Evolutionary conservation across 2,888 invertebrate species (phyloP).

Genomic region (Fragum fragum): DNA sequence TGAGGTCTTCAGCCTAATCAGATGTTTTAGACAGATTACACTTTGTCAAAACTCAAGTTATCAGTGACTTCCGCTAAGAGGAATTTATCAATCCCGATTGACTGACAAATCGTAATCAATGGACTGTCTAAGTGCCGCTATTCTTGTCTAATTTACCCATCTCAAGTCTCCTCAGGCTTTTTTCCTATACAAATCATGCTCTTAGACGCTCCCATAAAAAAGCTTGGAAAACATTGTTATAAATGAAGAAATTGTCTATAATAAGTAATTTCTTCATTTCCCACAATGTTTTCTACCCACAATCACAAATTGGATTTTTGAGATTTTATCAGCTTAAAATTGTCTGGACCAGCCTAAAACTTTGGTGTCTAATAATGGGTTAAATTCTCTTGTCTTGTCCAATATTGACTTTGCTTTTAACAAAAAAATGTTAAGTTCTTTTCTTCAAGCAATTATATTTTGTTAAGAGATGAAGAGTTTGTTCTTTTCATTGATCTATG

Average conservation of each 20-base stretch:
- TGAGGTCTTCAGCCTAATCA: constrained; percentile 16
- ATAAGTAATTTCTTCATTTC: not conserved
- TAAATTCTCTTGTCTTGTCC: no score
- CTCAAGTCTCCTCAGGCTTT: not conserved
- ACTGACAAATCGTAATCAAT: constrained; percentile 31
- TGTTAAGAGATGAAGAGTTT: no score
- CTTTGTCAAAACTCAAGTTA: constrained; percentile 24
- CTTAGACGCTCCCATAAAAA: not conserved
- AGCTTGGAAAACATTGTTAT: not conserved
- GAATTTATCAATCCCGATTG: constrained; percentile 20
- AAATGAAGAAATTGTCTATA: not conserved
- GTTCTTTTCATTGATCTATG: no score
- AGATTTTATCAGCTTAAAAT: no score
- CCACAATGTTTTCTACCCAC: not conserved
- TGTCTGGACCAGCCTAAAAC: no score
- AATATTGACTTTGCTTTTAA: no score
- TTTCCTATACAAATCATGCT: not conserved
- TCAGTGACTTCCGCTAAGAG: constrained; percentile 30
- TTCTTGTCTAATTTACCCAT: constrained; percentile 23
- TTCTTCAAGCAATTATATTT: no score
- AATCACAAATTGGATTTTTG: no score
- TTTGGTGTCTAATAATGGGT: no score
- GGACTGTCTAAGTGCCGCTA: constrained; percentile 24
- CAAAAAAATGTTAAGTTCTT: no score
- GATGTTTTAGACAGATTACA: constrained; percentile 30